A percentile compares a stretch with the other conserved stretches of the same genome.
Conservation (phyloP, 1,140 invertebrate genomes). For the Pissodes strobi region DNA sequence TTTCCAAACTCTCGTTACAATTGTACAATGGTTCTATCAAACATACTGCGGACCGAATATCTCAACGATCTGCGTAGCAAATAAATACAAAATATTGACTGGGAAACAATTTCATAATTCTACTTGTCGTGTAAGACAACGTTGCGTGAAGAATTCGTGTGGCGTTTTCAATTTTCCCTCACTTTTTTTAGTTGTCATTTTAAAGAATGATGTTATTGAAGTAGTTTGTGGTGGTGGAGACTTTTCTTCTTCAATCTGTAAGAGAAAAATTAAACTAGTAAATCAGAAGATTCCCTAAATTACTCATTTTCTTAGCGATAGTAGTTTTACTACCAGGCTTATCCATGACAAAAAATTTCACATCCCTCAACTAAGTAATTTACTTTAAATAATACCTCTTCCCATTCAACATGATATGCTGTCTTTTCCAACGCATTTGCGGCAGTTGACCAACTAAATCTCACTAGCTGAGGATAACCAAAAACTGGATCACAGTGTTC, state of each 20-base stretch:
- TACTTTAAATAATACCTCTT: conserved; percentile 60
- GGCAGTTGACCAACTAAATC: conserved; percentile 98
- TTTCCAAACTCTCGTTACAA: too few relatives aligned
- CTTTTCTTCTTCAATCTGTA: conserved; percentile 55
- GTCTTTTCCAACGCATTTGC: conserved; percentile 77
- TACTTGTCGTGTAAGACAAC: conserved; percentile 56
- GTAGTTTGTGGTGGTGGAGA: conserved; percentile 31
- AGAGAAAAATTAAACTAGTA: too few relatives aligned
- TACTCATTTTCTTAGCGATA: too few relatives aligned
- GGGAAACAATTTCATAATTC: too few relatives aligned
- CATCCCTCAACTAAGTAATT: too few relatives aligned
- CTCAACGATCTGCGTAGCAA: too few relatives aligned
- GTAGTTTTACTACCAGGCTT: too few relatives aligned
- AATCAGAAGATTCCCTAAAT: too few relatives aligned
- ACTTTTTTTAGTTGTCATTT: conserved; percentile 50
- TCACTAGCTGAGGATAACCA: conserved; percentile 93
- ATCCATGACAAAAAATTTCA: too few relatives aligned
- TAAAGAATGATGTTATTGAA: conserved; percentile 65
- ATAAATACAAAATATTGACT: too few relatives aligned
- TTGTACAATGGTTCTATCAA: too few relatives aligned
- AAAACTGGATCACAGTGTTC: conserved; percentile 88
- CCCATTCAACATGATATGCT: conserved; percentile 76
- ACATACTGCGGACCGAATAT: too few relatives aligned
- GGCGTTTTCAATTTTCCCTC: conserved; percentile 56
- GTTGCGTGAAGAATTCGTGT: conserved; percentile 64